Evolutionary conservation across 1,140 invertebrate genomes (phyloP).

Genomic region (Eumaeus atala): DNA sequence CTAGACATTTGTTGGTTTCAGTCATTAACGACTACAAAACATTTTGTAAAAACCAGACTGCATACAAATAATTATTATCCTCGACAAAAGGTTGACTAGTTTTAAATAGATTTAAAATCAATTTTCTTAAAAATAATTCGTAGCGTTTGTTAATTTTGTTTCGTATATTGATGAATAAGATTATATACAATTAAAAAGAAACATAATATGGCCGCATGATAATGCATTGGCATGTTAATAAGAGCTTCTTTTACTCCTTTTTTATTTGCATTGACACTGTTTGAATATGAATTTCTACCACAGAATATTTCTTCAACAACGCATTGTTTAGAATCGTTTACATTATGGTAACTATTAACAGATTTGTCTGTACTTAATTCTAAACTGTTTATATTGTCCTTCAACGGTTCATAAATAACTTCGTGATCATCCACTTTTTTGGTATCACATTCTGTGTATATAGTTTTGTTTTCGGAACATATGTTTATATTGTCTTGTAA

Average conservation of each 20-base stretch:
- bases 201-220: constrained; percentile 69
- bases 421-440: neutral
- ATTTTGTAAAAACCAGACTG: constrained; percentile 1
- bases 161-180: constrained; percentile 68
- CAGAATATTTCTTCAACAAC: constrained; percentile 36
- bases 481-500: constrained; percentile 55
- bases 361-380: constrained; percentile 6
- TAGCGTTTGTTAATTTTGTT: constrained; percentile 48
- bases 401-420: constrained; percentile 1
- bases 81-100: constrained; percentile 30
- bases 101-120: constrained; percentile 24
- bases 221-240: constrained; percentile 70
- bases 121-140: constrained; percentile 22
- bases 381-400: neutral
- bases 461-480: constrained; percentile 32
- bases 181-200: constrained; percentile 72
- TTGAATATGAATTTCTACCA: constrained; percentile 33
- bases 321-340: constrained; percentile 36
- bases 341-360: constrained; percentile 22
- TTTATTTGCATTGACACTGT: constrained; percentile 47
- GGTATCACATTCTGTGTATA: neutral
- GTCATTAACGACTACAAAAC: neutral
- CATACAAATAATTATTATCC: constrained; percentile 4
- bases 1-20: constrained; percentile 3
- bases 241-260: constrained; percentile 48